Base-by-base conservation (phyloP, 1,140 invertebrate genomes). In the Caerostris extrusa region DNA sequence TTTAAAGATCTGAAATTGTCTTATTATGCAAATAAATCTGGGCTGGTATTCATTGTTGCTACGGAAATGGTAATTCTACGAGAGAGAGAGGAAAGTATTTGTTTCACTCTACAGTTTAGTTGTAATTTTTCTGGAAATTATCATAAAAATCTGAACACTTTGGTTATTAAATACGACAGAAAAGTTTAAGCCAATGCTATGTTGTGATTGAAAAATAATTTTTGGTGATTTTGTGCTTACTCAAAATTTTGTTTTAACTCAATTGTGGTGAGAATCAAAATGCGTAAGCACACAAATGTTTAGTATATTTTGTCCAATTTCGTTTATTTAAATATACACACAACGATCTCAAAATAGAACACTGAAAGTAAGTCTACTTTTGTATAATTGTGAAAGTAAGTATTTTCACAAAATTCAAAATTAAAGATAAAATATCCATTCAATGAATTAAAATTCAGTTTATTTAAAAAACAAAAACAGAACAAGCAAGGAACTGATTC, bases 1-100 rank as follows among this genome's bases (percentile, higher is more conserved):
- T 86, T 86, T 93, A 61, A 57, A 93, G 64, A 61, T 61, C 64
- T 19, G n/a, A 19, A 85, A 93, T 93, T 69, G 91, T 61, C 91
- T 71, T 93, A 93, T 93, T 86, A 93, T 93, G 81, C 82, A 93
- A 93, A 93, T 93, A 57, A 69, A 58, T 64, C 57, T 7, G 34
- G 3, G 34, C 34, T 12, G 56, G 82, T 69, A 83, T 83, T 55
- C 34, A 14, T 7, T 82, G 61, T 55, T 93, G 57, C 6, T 8
- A 86, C 69, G 50, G 8, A 93, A 58, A 93, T 93, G 55, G 91
- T 93, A 86, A 86, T 93, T 93, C 77, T 56, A 6, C 2, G 14
- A 53, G 71, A 69, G n/a, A 57, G 19, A 34, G 81, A 19, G 57
- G 71, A 53, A 60, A 12, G 14, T 56, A 60, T 82, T 91, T 91